These are phyloP conservation scores for Climacteris rufus DNA, from an alignment of 2,113 vertebrate genomes.

Conservation along the genomic window DNA sequence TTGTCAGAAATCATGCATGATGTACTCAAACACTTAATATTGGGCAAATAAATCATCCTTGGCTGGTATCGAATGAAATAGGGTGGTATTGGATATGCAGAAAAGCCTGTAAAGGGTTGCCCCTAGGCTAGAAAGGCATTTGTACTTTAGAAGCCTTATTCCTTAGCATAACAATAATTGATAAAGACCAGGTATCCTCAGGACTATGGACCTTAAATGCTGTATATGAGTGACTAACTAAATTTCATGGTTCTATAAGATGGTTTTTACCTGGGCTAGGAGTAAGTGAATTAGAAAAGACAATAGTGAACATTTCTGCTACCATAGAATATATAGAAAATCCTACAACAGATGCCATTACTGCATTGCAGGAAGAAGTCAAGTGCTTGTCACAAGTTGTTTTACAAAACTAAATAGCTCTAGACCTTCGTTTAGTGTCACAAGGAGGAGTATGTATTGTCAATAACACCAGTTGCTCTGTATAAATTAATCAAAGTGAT, in stretches of 20 bases:
- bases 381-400: not conserved
- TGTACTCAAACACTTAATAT: not conserved
- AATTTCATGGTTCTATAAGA: not conserved
- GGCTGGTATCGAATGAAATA: not conserved
- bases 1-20: not conserved
- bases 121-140: not conserved
- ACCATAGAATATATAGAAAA: not conserved
- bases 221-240: not conserved
- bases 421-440: not conserved
- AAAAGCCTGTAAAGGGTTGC: not conserved
- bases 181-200: not conserved
- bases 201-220: not conserved
- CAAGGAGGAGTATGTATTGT: not conserved
- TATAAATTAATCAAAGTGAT: not conserved
- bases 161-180: not conserved
- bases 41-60: not conserved
- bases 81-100: not conserved
- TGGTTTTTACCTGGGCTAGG: not conserved
- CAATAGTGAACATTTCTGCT: not conserved
- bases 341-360: not conserved
- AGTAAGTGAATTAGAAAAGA: not conserved
- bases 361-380: not conserved
- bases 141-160: not conserved
- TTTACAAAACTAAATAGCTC: not conserved
- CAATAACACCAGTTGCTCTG: not conserved